Percentiles rank a stretch among this genome's conserved stretches.
These are phyloP conservation scores for Penaeus vannamei DNA, from an alignment of 1,140 invertebrate species.

Conservation along the genomic window DNA sequence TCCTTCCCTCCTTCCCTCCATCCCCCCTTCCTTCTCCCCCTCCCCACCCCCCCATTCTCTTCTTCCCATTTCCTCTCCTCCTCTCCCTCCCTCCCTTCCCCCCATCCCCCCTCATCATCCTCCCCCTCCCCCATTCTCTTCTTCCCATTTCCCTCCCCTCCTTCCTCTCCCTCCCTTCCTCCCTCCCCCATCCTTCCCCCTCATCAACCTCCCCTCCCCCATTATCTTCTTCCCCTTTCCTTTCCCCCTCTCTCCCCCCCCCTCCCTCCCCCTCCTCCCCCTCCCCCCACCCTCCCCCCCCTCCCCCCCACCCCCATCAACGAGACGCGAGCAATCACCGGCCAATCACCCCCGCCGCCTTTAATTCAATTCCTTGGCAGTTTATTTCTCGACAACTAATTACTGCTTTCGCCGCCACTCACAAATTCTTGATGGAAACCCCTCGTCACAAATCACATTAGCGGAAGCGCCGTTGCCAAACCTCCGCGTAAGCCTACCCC, in stretches of 20 bases:
- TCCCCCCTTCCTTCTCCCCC: background rate
- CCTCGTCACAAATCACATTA: no score
- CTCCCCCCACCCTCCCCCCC: background rate
- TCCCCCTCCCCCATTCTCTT: slow-evolving; percentile 12
- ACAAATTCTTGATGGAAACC: background rate
- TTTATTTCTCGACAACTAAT: background rate
- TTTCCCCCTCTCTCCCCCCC: background rate
- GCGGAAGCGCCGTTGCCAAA: no score
- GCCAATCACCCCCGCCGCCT: no score
- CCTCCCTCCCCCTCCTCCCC: background rate
- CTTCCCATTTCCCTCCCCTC: background rate
- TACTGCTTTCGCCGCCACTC: slow-evolving; percentile 5
- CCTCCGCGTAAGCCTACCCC: background rate
- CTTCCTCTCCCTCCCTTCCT: background rate
- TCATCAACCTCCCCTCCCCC: background rate
- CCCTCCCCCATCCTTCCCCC: background rate
- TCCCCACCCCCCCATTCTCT: no score
- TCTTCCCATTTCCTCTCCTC: background rate
- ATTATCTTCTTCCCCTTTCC: background rate
- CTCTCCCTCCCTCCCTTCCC: background rate
- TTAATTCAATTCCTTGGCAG: no score
- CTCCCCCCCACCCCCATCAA: background rate
- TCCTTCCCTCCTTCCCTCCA: background rate
- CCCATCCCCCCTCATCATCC: background rate
- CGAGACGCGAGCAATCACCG: no score